Evolutionary conservation across 1,140 invertebrate species (phyloP).

Genomic region (Meloidogyne chitwoodi): DNA sequence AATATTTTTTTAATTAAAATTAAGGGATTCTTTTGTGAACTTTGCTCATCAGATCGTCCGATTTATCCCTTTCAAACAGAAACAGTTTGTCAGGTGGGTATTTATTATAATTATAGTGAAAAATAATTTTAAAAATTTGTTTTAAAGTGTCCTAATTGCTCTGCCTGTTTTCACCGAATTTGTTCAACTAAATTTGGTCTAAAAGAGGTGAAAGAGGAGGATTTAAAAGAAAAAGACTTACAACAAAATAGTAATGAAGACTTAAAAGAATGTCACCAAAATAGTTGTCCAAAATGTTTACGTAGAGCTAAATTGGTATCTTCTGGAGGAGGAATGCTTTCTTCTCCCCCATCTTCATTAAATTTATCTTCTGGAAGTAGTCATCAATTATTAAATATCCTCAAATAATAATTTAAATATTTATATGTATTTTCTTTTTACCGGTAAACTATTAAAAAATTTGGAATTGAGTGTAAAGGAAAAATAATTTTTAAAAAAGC

Average conservation of each 20-base stretch:
- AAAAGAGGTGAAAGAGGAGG: background rate
- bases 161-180: slow-evolving; percentile 29
- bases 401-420: too few species aligned
- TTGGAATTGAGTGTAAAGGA: too few species aligned
- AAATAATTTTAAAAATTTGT: background rate
- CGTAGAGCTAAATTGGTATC: slow-evolving; percentile 19
- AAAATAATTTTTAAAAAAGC: too few species aligned
- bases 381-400: background rate
- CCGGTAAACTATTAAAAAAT: too few species aligned
- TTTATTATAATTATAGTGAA: background rate
- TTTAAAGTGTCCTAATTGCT: slow-evolving; percentile 38
- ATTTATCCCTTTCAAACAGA: slow-evolving; percentile 63
- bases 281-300: slow-evolving; percentile 28
- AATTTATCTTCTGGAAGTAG: background rate
- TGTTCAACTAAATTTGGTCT: slow-evolving; percentile 24
- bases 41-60: slow-evolving; percentile 60
- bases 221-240: background rate
- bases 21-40: slow-evolving; percentile 60
- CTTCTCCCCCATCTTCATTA: background rate
- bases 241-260: background rate
- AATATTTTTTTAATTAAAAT: background rate
- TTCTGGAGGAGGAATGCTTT: background rate
- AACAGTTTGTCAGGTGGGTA: slow-evolving; percentile 58
- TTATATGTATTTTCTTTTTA: too few species aligned
- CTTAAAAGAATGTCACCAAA: background rate